Percentiles rank a stretch among this genome's conserved stretches.
These are phyloP conservation scores for Macrochelys suwanniensis DNA, from an alignment of 2,797 vertebrate genomes.

Conservation along the genomic window DNA sequence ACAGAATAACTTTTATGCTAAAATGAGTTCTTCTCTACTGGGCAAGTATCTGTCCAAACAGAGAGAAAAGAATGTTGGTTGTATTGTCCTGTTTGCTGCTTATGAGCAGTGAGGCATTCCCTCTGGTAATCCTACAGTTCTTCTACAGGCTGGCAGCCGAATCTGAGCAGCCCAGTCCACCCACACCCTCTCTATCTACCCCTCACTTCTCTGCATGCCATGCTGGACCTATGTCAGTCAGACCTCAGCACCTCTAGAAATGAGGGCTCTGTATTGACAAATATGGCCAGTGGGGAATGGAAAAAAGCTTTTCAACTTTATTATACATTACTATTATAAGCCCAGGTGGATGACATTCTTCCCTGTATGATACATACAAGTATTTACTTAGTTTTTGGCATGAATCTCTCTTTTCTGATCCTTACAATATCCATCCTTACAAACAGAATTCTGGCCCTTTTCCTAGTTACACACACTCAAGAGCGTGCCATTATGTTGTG, in stretches of 20 bases:
- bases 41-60: not conserved
- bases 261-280: not conserved
- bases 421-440: not conserved
- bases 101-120: not conserved
- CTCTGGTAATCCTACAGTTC: not conserved
- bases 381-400: not conserved
- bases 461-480: constrained; percentile 12
- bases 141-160: not conserved
- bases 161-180: not conserved
- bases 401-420: not conserved
- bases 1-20: not conserved
- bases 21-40: not conserved
- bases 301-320: not conserved
- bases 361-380: not conserved
- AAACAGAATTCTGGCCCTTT: not conserved
- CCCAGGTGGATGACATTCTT: not conserved
- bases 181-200: not conserved
- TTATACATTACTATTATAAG: not conserved
- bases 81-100: not conserved
- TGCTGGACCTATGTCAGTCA: not conserved
- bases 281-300: not conserved
- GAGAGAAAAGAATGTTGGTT: not conserved
- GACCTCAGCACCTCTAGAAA: not conserved
- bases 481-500: not conserved
- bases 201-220: not conserved